A percentile compares a stretch with the other conserved stretches of the same genome.
Evolutionary conservation across 2,888 invertebrate genomes (phyloP).

Genomic region (Papilio demoleus): DNA sequence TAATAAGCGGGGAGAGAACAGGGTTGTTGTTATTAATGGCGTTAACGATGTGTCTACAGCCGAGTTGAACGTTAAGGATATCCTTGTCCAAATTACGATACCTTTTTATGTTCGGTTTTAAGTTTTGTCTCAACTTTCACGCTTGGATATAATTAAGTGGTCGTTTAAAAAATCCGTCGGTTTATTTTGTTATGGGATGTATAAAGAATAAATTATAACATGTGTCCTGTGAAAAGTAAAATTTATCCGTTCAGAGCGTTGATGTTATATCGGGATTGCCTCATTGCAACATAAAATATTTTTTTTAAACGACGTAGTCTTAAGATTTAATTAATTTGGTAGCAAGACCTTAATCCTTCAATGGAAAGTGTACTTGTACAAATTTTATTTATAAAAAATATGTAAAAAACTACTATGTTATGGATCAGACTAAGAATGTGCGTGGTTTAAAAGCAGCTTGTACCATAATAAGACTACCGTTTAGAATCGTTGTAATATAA

Average conservation of each 20-base stretch:
- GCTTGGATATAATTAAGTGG: conserved; percentile 10
- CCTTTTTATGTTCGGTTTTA: conserved; percentile 22
- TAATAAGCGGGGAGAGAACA: conserved; percentile 54
- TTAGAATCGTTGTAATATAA: conserved; percentile 12
- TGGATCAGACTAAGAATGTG: conserved; percentile 1
- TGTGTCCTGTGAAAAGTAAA: background rate
- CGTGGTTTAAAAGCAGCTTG: conserved; percentile 14
- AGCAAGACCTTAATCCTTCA: too few species aligned
- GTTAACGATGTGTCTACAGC: conserved; percentile 37
- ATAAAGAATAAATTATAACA: background rate
- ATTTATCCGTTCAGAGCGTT: background rate
- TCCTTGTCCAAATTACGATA: conserved; percentile 35
- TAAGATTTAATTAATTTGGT: too few species aligned
- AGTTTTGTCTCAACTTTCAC: conserved; percentile 24
- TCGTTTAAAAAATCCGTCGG: background rate
- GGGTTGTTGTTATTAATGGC: conserved; percentile 33
- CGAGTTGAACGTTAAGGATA: conserved; percentile 22
- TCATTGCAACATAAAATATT: background rate
- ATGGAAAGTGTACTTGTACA: too few species aligned
- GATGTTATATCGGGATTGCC: background rate
- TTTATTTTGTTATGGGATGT: conserved; percentile 7
- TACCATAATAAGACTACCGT: conserved; percentile 27
- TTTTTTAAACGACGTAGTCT: too few species aligned
- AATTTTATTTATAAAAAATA: too few species aligned
- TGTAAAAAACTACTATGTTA: too few species aligned